A percentile compares a stretch with the other conserved stretches of the same genome.
Evolutionary conservation across 2,113 vertebrate species (phyloP).

Genomic region (Tragulus kanchil): DNA sequence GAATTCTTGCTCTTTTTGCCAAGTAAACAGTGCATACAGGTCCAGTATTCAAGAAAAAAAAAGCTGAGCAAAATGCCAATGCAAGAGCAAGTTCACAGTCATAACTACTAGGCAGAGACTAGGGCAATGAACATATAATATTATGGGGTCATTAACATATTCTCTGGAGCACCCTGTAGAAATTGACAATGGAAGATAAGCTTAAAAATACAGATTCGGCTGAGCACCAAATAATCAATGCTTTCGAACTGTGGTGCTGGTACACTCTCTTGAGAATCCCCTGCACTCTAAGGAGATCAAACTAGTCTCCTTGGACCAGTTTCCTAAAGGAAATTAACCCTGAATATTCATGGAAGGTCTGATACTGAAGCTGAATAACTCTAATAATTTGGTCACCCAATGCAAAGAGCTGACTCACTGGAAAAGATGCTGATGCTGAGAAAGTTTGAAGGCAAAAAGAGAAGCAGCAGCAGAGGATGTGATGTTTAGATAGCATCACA

Average conservation of each 20-base stretch:
- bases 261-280: background rate
- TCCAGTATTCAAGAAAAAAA: background rate
- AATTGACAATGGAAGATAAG: background rate
- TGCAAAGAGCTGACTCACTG: background rate
- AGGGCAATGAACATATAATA: background rate
- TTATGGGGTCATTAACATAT: background rate
- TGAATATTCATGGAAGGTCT: no score
- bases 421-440: background rate
- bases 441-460: background rate
- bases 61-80: background rate
- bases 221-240: background rate
- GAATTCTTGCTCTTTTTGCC: background rate
- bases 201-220: background rate
- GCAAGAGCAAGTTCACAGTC: background rate
- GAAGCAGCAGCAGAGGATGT: background rate
- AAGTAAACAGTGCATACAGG: background rate
- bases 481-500: background rate
- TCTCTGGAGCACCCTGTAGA: background rate
- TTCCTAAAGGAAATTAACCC: background rate
- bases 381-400: background rate
- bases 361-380: background rate
- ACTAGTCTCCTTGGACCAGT: background rate
- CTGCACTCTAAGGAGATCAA: background rate
- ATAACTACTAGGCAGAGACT: background rate
- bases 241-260: background rate